Evolutionary conservation across 1,140 invertebrate genomes (phyloP).

Genomic region (Brachionus rubens): DNA sequence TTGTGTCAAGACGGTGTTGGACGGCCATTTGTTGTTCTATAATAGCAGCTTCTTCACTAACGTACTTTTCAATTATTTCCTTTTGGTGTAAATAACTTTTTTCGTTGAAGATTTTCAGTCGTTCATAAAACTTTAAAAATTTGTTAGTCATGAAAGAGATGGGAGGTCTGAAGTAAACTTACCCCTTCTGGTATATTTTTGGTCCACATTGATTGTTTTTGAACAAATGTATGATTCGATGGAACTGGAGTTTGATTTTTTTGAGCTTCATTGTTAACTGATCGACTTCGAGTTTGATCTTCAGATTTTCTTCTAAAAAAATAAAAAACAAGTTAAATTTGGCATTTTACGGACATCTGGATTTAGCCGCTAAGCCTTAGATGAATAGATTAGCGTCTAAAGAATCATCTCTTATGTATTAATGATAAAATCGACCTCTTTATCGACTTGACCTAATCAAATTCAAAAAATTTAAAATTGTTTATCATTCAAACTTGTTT

Average conservation of each 20-base stretch:
- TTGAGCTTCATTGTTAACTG: background rate
- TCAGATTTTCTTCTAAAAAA: too few species aligned
- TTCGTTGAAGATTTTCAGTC: constrained; percentile 4
- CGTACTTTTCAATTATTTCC: constrained; percentile 28
- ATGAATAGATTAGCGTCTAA: too few species aligned
- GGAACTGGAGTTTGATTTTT: background rate
- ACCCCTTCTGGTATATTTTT: constrained; percentile 11
- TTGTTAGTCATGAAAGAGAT: too few species aligned
- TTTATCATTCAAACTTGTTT: too few species aligned
- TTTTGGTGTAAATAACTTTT: constrained; percentile 26
- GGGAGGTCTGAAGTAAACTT: too few species aligned
- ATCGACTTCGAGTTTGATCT: background rate
- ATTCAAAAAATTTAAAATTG: too few species aligned
- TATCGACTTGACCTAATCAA: too few species aligned
- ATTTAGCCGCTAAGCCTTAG: too few species aligned
- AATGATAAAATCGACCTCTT: too few species aligned
- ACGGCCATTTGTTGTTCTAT: constrained; percentile 43
- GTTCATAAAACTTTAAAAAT: constrained; percentile 34
- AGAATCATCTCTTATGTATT: too few species aligned
- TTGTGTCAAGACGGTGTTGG: constrained; percentile 21
- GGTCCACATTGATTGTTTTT: background rate
- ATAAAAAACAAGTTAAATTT: too few species aligned
- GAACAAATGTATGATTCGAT: background rate
- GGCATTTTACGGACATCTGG: too few species aligned
- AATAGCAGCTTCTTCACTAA: background rate